These are phyloP conservation scores for Parelbella ahira DNA, from an alignment of 2,888 invertebrate genomes.

Conservation along the genomic window DNA sequence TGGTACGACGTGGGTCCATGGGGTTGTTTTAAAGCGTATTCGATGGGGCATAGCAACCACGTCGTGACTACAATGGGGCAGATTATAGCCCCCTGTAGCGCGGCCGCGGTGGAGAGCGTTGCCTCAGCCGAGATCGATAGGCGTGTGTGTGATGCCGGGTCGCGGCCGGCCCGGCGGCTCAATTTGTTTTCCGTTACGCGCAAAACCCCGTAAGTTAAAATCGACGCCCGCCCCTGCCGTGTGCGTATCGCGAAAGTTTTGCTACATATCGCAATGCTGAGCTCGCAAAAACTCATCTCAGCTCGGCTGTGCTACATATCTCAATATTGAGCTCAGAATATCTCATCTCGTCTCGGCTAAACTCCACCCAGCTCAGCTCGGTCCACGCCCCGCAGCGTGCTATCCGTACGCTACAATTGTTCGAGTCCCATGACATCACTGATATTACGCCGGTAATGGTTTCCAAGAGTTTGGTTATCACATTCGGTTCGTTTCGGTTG, in stretches of 20 bases:
- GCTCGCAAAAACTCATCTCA: too few species aligned
- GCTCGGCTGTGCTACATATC: too few species aligned
- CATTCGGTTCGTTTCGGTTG: slow-evolving; percentile 15
- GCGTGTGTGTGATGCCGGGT: slow-evolving; percentile 21
- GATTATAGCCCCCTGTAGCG: slow-evolving; percentile 23
- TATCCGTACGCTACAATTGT: background rate
- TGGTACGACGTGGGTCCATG: too few species aligned
- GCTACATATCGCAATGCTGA: too few species aligned
- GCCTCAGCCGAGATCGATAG: slow-evolving; percentile 24
- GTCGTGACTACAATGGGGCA: slow-evolving; percentile 19
- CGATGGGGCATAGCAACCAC: slow-evolving; percentile 22
- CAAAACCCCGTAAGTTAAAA: slow-evolving; percentile 22
- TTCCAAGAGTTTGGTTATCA: slow-evolving; percentile 16
- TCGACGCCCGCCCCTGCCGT: slow-evolving; percentile 13
- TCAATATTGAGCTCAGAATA: too few species aligned
- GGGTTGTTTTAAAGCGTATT: slow-evolving; percentile 22
- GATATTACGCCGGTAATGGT: slow-evolving; percentile 35
- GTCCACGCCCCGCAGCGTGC: background rate
- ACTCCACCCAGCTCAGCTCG: too few species aligned
- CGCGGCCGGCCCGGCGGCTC: slow-evolving; percentile 15
- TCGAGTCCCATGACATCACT: slow-evolving; percentile 1
- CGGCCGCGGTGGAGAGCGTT: slow-evolving; percentile 20
- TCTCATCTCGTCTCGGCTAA: too few species aligned
- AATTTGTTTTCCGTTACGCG: slow-evolving; percentile 25
- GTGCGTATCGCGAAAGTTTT: slow-evolving; percentile 6